phyloP scores from a whole-genome alignment of 2,797 vertebrate genomes.

The Silurus lanzhouensis region DNA sequence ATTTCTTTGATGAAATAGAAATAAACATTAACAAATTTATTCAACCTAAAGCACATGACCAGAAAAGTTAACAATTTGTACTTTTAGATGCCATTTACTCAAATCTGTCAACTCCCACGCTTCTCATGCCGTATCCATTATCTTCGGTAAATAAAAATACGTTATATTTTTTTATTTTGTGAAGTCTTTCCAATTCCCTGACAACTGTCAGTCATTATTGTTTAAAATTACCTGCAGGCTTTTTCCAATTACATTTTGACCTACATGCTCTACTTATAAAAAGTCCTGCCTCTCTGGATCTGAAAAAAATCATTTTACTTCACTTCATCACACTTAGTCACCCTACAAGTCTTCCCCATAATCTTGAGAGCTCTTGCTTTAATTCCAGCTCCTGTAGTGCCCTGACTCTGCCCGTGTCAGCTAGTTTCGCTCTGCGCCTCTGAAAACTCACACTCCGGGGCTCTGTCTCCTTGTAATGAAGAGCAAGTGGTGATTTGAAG shows the following conservation, averaged over 20 bases:
- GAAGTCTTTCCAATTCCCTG: background rate
- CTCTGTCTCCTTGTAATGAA: slow-evolving; percentile 39
- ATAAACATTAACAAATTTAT: background rate
- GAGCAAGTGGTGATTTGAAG: slow-evolving; percentile 52
- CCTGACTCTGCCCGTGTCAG: slow-evolving; percentile 8
- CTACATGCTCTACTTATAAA: background rate
- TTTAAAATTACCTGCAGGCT: background rate
- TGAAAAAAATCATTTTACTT: slow-evolving; percentile 9
- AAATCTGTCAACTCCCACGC: background rate
- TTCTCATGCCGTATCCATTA: background rate
- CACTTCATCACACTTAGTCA: background rate
- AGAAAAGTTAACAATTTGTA: background rate
- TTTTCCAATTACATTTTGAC: background rate
- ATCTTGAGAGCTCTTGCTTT: slow-evolving; percentile 25
- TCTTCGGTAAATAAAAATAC: background rate
- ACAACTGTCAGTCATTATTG: background rate
- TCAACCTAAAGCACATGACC: background rate
- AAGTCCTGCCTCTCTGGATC: background rate
- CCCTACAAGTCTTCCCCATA: background rate
- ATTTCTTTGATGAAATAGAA: background rate
- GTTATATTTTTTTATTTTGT: background rate
- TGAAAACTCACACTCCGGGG: slow-evolving; percentile 22
- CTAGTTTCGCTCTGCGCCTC: slow-evolving; percentile 19
- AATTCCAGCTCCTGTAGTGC: slow-evolving; percentile 11
- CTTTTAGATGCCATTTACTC: background rate